Base-by-base conservation (phyloP, 2,888 invertebrate species). In the Diplolepis rosae region DNA sequence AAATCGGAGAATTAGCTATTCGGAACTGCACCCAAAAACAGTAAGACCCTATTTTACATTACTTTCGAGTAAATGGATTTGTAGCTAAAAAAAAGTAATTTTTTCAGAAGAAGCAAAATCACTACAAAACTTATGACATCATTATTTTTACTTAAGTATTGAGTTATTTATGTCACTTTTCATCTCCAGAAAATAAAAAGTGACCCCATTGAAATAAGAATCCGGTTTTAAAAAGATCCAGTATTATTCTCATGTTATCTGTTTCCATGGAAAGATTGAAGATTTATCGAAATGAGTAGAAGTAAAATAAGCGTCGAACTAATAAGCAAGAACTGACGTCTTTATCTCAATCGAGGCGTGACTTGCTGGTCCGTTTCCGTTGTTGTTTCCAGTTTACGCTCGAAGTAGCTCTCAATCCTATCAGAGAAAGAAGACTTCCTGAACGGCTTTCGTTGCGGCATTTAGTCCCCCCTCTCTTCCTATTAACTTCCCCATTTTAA, bases 311-410 rank as follows among this genome's bases (percentile, higher is more conserved):
- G 82, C 80, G 80, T 78, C 79, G 80, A 81, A 82, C 81, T 83
- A 81, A 85, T 84, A 84, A 84, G 84, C 81, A 82, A 77, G 79
- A 82, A 81, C 78, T 79, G 82, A 82, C 82, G 82, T 85, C 84
- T 86, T 85, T 82, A 83, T 85, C 85, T 82, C 80, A 86, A 86
- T 85, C 84, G 85, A 83, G 83, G 83, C 83, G 85, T 84, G 82
- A 84, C 80, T 83, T 79, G 80, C 78, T 80, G 84, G 82, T 83
- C 83, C 85, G 84, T 84, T 87, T 83, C 82, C 81, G 84, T 82
- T 85, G 84, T 86, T 85, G 85, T 87, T 87, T 86, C 85, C 85
- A 85, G 85, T 86, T 88, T 84, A 87, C 83, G 86, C 87, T 86
- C 80, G 79, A 81, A 84, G 84, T 84, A 82, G 75, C 84, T 82